phyloP scores from a whole-genome alignment of 2,888 invertebrate species.

The Noctua janthina region DNA sequence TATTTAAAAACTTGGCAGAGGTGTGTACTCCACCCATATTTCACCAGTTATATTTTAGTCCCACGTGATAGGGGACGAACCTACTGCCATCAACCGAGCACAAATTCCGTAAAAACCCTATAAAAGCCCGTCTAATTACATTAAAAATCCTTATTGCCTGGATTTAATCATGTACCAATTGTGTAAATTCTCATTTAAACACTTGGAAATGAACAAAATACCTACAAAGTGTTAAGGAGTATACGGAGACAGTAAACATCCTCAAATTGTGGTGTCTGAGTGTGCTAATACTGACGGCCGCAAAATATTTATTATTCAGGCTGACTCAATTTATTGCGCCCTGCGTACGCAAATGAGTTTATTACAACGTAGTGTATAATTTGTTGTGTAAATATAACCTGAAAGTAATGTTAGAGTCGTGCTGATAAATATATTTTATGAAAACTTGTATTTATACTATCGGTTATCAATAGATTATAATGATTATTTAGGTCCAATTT shows the following conservation, averaged over 20 bases:
- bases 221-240: slow-evolving; percentile 13
- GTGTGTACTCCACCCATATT: not conserved
- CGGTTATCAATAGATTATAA: not conserved
- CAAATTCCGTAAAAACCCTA: too few relatives aligned
- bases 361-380: slow-evolving; percentile 55
- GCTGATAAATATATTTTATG: not conserved
- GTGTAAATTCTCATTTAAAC: not conserved
- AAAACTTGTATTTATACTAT: not conserved
- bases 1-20: not conserved
- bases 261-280: slow-evolving; percentile 37
- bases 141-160: not conserved
- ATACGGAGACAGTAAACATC: slow-evolving; percentile 27
- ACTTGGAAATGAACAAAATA: not conserved
- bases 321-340: slow-evolving; percentile 70
- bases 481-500: not conserved
- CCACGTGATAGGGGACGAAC: not conserved
- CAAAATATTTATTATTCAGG: slow-evolving; percentile 72
- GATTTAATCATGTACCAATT: not conserved
- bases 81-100: not conserved
- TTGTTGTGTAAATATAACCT: slow-evolving; percentile 27
- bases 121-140: not conserved
- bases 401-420: not conserved
- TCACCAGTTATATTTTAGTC: not conserved
- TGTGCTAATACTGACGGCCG: slow-evolving; percentile 62
- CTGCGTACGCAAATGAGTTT: slow-evolving; percentile 55